Conservation (phyloP, 53 echinoderm and acorn worm genomes). For the Holothuria leucospilota region DNA sequence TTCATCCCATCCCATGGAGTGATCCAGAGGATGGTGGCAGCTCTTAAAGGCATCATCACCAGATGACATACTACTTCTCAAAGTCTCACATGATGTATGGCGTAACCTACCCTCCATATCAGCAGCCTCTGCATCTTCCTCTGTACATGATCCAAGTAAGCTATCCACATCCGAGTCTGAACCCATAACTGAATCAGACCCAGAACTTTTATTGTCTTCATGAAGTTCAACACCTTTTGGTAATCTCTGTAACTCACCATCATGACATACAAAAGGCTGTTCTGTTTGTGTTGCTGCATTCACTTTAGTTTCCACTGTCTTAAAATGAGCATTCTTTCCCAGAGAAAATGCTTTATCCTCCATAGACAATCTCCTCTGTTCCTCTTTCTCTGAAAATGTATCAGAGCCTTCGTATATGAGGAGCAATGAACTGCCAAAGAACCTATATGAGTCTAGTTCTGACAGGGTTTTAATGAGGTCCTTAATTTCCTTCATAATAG, state of each 20-base stretch:
- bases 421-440: constrained; percentile 84
- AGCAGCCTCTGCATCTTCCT: constrained; percentile 22
- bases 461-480: constrained; percentile 59
- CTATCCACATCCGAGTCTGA: constrained; percentile 15
- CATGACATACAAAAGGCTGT: neutral
- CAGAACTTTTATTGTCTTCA: neutral
- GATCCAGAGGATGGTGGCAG: too few species aligned
- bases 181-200: neutral
- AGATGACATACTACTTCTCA: neutral
- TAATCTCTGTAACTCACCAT: neutral
- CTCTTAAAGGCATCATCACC: neutral
- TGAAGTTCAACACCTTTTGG: constrained; percentile 17
- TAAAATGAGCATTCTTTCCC: neutral
- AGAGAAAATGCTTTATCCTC: too few species aligned
- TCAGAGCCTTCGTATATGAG: constrained; percentile 79
- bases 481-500: constrained; percentile 62
- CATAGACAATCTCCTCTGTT: too few species aligned
- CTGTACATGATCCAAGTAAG: neutral
- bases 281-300: constrained; percentile 13
- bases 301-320: neutral
- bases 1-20: too few species aligned
- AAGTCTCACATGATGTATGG: neutral
- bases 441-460: constrained; percentile 56
- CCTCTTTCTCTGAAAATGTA: too few species aligned
- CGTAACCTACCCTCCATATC: too few species aligned